These are phyloP conservation scores for Mobula birostris DNA, from an alignment of 2,113 vertebrate genomes.

Conservation along the genomic window DNA sequence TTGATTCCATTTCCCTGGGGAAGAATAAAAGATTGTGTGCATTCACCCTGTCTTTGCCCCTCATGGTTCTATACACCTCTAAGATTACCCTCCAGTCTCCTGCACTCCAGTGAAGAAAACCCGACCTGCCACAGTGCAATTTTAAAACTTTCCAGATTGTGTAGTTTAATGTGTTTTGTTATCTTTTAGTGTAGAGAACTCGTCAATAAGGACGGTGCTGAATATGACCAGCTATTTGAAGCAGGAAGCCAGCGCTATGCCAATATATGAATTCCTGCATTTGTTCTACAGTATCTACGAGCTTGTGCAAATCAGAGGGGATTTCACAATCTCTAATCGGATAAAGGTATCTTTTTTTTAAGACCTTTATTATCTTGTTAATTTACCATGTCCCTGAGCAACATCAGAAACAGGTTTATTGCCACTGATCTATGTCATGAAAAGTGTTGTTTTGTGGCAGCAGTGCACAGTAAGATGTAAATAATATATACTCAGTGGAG, in stretches of 20 bases:
- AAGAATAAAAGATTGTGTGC: no score
- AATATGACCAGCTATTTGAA: slow-evolving; percentile 64
- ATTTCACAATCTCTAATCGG: slow-evolving; percentile 52
- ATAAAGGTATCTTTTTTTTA: slow-evolving; percentile 61
- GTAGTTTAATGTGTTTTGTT: neutral
- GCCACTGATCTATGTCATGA: no score
- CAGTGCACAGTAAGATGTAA: no score
- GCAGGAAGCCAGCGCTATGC: slow-evolving; percentile 66
- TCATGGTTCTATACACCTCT: no score
- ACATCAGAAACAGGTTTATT: neutral
- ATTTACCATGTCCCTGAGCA: neutral
- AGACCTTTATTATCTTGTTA: neutral
- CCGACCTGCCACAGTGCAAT: neutral
- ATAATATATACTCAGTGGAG: no score
- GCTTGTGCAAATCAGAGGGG: slow-evolving; percentile 73
- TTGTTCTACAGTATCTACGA: slow-evolving; percentile 67
- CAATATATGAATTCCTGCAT: slow-evolving; percentile 71
- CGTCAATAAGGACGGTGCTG: slow-evolving; percentile 65
- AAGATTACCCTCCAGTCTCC: no score
- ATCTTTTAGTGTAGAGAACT: slow-evolving; percentile 66
- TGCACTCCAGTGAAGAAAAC: no score
- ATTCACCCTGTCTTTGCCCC: no score
- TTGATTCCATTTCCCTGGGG: no score
- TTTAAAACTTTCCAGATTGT: neutral
- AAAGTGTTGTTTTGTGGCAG: no score